A percentile compares a stretch with the other conserved stretches of the same genome.
These are phyloP conservation scores for Aphelenchoides besseyi DNA, from an alignment of 1,140 invertebrate species.

Conservation along the genomic window DNA sequence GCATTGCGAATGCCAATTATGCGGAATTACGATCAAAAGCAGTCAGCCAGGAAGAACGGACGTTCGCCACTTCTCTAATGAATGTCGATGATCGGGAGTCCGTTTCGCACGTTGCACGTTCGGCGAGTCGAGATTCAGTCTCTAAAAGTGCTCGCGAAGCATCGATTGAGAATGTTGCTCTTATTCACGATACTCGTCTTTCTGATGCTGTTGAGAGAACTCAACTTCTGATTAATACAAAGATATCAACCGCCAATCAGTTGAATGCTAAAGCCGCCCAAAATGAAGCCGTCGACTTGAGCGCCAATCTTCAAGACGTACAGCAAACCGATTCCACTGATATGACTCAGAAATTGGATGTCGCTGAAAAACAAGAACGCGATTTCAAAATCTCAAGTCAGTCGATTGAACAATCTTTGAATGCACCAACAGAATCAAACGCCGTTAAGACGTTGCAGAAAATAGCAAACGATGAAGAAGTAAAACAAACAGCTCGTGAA, in stretches of 20 bases:
- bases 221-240: no score
- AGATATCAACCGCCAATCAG: no score
- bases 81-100: constrained; percentile 13
- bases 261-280: not conserved
- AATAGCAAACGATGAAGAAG: not conserved
- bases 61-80: not conserved
- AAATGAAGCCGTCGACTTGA: not conserved
- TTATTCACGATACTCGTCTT: not conserved
- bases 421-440: no score
- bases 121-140: not conserved
- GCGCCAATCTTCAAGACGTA: constrained; percentile 1
- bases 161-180: not conserved
- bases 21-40: constrained; percentile 9
- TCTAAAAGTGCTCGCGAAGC: not conserved
- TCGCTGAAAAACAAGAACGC: not conserved
- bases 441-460: not conserved
- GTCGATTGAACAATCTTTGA: no score
- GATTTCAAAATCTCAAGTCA: no score
- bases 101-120: not conserved
- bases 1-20: not conserved
- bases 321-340: not conserved
- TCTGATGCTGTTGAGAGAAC: not conserved
- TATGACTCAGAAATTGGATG: no score
- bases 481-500: not conserved
- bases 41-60: constrained; percentile 12